phyloP scores from a whole-genome alignment of 2,888 invertebrate genomes.

The Griposia aprilina region DNA sequence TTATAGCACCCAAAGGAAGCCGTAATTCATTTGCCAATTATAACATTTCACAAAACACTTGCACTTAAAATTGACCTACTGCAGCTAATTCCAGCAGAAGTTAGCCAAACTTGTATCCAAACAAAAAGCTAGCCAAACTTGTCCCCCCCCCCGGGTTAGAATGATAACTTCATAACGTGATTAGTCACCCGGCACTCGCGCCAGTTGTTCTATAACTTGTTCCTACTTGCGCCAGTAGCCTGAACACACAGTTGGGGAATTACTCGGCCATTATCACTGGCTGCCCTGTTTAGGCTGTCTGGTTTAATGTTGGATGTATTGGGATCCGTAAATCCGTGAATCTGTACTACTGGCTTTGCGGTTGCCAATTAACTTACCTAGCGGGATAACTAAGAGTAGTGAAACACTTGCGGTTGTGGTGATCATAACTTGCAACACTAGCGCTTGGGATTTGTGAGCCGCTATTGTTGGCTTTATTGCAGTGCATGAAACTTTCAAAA shows the following conservation, averaged over 20 bases:
- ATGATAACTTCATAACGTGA: conserved; percentile 68
- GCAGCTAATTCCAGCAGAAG: conserved; percentile 13
- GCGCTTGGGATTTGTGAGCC: no score
- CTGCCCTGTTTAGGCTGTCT: conserved; percentile 34
- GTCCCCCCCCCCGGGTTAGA: conserved; percentile 50
- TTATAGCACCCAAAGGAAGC: background rate
- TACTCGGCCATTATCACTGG: conserved; percentile 51
- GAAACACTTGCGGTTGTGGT: background rate
- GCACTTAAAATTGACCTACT: conserved; percentile 10
- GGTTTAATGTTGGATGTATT: conserved; percentile 26
- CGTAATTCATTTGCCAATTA: background rate
- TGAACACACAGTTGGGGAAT: conserved; percentile 48
- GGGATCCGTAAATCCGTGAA: conserved; percentile 29
- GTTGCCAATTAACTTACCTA: conserved; percentile 23
- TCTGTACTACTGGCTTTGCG: conserved; percentile 18
- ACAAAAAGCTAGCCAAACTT: conserved; percentile 43
- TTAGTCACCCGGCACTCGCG: conserved; percentile 61
- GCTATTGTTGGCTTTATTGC: background rate
- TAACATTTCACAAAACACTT: conserved; percentile 7
- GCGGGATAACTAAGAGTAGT: conserved; percentile 19
- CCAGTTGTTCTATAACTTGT: conserved; percentile 61
- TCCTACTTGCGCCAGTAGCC: conserved; percentile 56
- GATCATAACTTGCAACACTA: background rate
- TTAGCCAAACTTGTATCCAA: conserved; percentile 39
- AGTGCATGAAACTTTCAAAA: background rate